phyloP scores from a whole-genome alignment of 2,797 vertebrate genomes.

The Mus minutoides region DNA sequence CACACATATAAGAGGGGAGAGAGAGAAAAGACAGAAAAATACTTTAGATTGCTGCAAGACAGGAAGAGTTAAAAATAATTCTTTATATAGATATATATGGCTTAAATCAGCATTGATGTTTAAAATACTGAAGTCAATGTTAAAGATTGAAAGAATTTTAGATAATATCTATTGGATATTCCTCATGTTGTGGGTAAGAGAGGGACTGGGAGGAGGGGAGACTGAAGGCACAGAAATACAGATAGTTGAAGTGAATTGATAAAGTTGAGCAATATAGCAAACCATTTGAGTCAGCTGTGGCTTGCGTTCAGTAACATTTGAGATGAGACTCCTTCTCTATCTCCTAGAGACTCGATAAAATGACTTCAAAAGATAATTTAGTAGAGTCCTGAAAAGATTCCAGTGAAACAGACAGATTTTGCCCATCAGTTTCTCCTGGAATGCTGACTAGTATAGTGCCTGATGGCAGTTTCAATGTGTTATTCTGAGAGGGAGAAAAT shows the following conservation, averaged over 20 bases:
- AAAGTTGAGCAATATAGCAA: not conserved
- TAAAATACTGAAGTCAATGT: not conserved
- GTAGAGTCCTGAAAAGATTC: not conserved
- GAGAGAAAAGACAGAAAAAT: not conserved
- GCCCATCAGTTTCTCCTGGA: not conserved
- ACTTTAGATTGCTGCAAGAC: not conserved
- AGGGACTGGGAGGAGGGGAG: too few species aligned
- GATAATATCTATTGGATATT: not conserved
- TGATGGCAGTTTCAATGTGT: not conserved
- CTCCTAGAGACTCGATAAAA: not conserved
- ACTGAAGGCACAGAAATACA: not conserved
- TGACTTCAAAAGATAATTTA: not conserved
- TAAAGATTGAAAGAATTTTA: not conserved
- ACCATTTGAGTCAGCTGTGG: not conserved
- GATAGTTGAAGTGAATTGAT: not conserved
- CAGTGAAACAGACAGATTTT: not conserved
- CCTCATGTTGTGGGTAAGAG: slow-evolving; percentile 17
- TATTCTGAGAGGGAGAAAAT: not conserved
- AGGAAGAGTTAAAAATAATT: slow-evolving; percentile 19
- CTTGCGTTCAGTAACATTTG: not conserved
- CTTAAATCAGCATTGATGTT: slow-evolving; percentile 21
- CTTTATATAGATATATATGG: not conserved
- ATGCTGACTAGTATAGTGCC: not conserved
- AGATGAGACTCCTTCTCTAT: not conserved
- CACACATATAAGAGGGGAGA: not conserved